Base-by-base conservation (phyloP, 1,140 invertebrate genomes). In the Atta cephalotes region DNA sequence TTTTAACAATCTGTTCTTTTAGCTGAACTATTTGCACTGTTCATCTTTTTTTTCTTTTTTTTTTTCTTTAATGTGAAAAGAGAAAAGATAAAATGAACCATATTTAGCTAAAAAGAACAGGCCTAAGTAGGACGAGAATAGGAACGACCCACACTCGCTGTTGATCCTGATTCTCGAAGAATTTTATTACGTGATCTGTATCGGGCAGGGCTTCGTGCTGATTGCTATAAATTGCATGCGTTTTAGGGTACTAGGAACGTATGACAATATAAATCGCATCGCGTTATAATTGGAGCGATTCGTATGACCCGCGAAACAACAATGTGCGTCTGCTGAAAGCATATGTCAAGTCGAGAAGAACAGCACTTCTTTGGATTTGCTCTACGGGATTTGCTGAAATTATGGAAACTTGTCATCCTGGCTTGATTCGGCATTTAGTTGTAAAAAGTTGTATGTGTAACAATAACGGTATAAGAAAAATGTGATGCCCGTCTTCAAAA, bases 161-260 rank as follows among this genome's bases (percentile, higher is more conserved):
- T 63, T 84, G 56, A 84, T 82, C 39, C 6, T 39, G 6, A 9
- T 7, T 45, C 31, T 58, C 51, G 49, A 21, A 12, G 28, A 74
- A n/a, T 62, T 84, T 35, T n/a, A 25, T 79, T 58, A 31, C 62
- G 25, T 18, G 68, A 82, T 82, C 39, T 39, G 39, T 84, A 39
- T 16, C 66, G 65, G 21, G 49, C 39, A 60, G 53, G 70, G 53
- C 65, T 70, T 70, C 49, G 25, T 31, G 45, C 39, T n/a, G 80
- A 63, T 76, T 35, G 68, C 4, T 62, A 9, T 53, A 74, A 82
- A n/a, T n/a, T 84, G 28, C 39, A 76, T 84, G 70, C 70, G 39
- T 35, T 76, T 74, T 84, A 74, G 70, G 16, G 5, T 74, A 84
- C 14, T 84, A 84, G 56, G n/a, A 74, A 84, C 68, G n/a, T 74